Conservation (phyloP, 1,140 invertebrate species). For the Thaumatotibia leucotreta region DNA sequence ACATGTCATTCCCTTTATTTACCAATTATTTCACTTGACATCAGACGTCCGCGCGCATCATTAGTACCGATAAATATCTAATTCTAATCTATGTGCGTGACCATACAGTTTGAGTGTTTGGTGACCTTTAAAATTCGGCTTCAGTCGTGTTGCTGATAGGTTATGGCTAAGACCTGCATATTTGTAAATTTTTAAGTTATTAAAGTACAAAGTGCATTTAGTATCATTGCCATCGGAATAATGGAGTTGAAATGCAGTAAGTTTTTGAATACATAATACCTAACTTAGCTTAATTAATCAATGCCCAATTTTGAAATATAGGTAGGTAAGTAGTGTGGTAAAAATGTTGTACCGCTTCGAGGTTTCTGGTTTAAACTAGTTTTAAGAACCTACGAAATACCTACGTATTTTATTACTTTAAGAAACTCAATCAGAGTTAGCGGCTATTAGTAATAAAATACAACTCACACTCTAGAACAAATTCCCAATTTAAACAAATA, state of each 20-base stretch:
- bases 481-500: too few species aligned
- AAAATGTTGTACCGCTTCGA: too few species aligned
- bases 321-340: too few species aligned
- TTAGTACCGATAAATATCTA: conserved; percentile 2
- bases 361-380: too few species aligned
- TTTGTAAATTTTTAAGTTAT: not conserved
- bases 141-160: not conserved
- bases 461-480: too few species aligned
- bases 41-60: conserved; percentile 18
- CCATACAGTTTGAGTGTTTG: not conserved
- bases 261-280: not conserved
- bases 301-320: too few species aligned
- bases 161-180: not conserved
- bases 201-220: not conserved
- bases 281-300: too few species aligned
- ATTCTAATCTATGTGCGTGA: not conserved
- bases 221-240: not conserved
- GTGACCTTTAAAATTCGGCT: conserved; percentile 3
- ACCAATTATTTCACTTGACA: conserved; percentile 33
- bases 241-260: conserved; percentile 25
- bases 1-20: conserved; percentile 37
- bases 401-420: too few species aligned
- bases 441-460: too few species aligned
- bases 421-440: too few species aligned
- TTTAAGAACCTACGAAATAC: too few species aligned